Base-by-base conservation (phyloP, 2,113 vertebrate species). In the Calypte anna region DNA sequence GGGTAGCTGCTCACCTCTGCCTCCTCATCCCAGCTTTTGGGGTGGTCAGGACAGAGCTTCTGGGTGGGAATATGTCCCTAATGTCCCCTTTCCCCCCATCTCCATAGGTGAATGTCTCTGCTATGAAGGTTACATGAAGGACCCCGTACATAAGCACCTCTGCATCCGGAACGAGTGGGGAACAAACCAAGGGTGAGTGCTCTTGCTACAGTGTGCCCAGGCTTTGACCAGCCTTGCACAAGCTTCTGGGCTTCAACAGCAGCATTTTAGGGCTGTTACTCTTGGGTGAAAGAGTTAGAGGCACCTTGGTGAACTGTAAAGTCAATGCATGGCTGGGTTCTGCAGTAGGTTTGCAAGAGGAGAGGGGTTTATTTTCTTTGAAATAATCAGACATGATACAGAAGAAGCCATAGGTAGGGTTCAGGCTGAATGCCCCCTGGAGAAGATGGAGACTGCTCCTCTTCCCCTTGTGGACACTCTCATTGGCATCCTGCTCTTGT, bases 91-190 rank as follows among this genome's bases (percentile, higher is more conserved):
- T 40, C 38, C 82, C 67, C 24, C 24, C 14, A 20, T 53, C 51
- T 82, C 81, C 81, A 8, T 87, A 99, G 99, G 99, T 80, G 99
- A 99, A 64, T 99, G 99, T 82, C 98, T 99, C 82, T 99, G 99
- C 97, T 99, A 99, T 0, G 99, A 99, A 77, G 99, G 99, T 40
- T 99, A 99, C 95, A 99, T 99, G 99, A 99, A 98, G 96, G 99
- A 99, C 90, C 99, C 99, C 0, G 99, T 99, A 31, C 99, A 99
- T 91, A 99, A 99, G 94, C 99, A 99, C 66, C 99, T 99, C 79
- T 99, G 99, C 97, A 99, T 99, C 97, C 98, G 99, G 73, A 99
- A 99, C 0, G 99, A 99, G 94, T 99, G 99, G 99, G 99, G 99
- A 30, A 98, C 98, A 2, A 99, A 99, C 97, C 99, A 99, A 90